Evolutionary conservation across 2,797 vertebrate genomes (phyloP).

Genomic region (Neomorphus geoffroyi): DNA sequence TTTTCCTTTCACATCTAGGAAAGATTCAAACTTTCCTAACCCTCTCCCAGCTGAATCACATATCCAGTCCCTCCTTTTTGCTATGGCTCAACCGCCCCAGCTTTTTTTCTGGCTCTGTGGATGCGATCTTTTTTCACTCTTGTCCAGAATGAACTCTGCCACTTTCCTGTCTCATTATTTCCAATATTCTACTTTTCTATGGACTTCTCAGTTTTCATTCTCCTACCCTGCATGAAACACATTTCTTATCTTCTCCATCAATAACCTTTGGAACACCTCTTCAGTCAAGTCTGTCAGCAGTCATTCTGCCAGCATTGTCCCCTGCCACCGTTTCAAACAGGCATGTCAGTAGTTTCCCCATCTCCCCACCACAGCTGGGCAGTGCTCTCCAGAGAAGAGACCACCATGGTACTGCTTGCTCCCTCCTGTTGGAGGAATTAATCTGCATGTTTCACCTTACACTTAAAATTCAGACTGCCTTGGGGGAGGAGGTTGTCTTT

Average conservation of each 20-base stretch:
- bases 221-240: neutral
- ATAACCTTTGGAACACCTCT: neutral
- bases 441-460: neutral
- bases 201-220: neutral
- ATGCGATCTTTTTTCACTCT: neutral
- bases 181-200: neutral
- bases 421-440: neutral
- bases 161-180: neutral
- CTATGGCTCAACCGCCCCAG: neutral
- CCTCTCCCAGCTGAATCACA: neutral
- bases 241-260: neutral
- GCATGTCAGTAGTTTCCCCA: neutral
- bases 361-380: neutral
- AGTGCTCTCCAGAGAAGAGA: neutral
- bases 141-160: neutral
- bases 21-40: conserved; percentile 17
- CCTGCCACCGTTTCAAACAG: neutral
- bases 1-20: conserved; percentile 37
- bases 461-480: neutral
- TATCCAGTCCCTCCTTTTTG: neutral
- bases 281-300: neutral
- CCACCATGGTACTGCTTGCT: neutral
- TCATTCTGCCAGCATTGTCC: rapidly evolving
- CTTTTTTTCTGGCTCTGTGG: neutral
- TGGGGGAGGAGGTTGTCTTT: neutral